Evolutionary conservation across 2,888 invertebrate genomes (phyloP), one percentile per base, ranked within the genome.

Genomic region (Ennomos fuscantarius): DNA sequence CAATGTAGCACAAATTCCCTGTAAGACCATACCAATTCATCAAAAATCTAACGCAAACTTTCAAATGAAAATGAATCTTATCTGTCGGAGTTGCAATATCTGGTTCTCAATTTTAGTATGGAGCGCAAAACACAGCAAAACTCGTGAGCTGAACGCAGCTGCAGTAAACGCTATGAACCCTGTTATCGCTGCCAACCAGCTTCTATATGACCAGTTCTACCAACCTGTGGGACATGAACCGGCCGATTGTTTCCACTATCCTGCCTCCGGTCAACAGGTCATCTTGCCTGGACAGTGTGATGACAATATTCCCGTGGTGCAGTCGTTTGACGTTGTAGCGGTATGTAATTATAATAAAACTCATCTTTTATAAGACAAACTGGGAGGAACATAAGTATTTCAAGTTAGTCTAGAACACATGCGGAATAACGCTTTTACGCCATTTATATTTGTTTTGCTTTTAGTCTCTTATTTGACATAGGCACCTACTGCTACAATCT

Each of bases 221-320:
- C 62, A 69, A 78, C 61, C 88, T 87, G 65, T 72, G 57, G 3
- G 79, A 84, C 47, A 24, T 24, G 24, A 24, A 24, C 24, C 24
- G 6, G 58, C 35, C 0, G 79, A 81, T 11, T 92, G 91, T 70
- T 90, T 90, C 86, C 78, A 87, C 69, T 89, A 89, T 60, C 90
- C 89, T 0, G 67, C 60, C 8, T 65, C 72, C 1, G 82, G 77
- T 1, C 64, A 73, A 9, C 73, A 68, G 36, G 73, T 89, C 45
- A 74, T 87, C n/a, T 47, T 92, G 11, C 87, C 84, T 40, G 91
- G 91, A 33, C 84, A 84, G 56, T 92, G 92, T 33, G 84, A 89
- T 63, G 10, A 35, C 0, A 63, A 68, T 41, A 88, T 90, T 55
- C 76, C 84, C 1, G 81, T 81, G 6, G 70, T 78, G n/a, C 54